phyloP scores from a whole-genome alignment of 2,113 vertebrate species.

The Ginglymostoma cirratum region DNA sequence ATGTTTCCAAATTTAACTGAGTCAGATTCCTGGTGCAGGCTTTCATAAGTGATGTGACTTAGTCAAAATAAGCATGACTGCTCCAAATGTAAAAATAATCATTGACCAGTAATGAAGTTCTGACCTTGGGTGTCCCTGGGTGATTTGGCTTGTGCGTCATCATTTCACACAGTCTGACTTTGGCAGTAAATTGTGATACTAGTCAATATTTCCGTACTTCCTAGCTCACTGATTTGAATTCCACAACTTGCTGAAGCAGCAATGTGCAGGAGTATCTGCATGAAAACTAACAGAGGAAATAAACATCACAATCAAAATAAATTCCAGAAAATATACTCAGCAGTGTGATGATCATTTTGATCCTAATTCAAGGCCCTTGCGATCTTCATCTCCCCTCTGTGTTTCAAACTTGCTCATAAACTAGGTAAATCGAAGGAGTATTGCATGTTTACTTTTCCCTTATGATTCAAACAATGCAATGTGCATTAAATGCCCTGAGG shows the following conservation, averaged over 20 bases:
- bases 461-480: background rate
- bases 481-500: background rate
- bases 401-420: background rate
- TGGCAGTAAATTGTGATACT: conserved; percentile 21
- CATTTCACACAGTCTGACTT: background rate
- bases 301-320: background rate
- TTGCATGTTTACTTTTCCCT: background rate
- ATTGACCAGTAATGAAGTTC: conserved; percentile 26
- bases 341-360: too few relatives aligned
- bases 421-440: background rate
- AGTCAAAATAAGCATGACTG: background rate
- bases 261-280: background rate
- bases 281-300: background rate
- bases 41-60: background rate
- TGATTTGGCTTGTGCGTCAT: conserved; percentile 1
- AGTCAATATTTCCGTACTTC: conserved; percentile 7
- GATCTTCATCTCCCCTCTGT: background rate
- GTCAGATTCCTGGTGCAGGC: background rate
- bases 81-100: conserved; percentile 20
- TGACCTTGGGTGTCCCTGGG: conserved; percentile 11
- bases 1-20: background rate
- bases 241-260: background rate
- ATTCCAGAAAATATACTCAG: background rate
- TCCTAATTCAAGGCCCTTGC: background rate
- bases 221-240: background rate